Evolutionary conservation across 2,113 vertebrate species (phyloP).

Genomic region (Eidolon helvum): DNA sequence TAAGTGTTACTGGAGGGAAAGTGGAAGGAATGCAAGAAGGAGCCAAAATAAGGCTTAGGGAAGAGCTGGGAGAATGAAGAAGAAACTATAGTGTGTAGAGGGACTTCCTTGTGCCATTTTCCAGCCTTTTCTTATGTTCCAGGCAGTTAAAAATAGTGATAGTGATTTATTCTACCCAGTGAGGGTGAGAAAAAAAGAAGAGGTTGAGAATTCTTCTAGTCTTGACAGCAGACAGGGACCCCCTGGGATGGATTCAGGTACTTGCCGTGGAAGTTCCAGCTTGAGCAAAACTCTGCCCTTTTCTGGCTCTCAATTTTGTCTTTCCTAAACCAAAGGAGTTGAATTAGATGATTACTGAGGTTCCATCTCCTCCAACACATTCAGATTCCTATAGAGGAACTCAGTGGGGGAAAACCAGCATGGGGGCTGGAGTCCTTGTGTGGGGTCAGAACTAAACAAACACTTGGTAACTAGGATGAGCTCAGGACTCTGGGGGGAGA

Average conservation of each 20-base stretch:
- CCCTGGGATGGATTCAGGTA: neutral
- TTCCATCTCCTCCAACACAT: neutral
- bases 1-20: neutral
- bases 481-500: slow-evolving; percentile 64
- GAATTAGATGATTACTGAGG: neutral
- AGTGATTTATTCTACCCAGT: neutral
- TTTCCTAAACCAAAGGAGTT: neutral
- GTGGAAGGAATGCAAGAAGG: neutral
- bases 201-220: neutral
- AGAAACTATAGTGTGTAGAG: neutral
- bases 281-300: neutral
- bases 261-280: neutral
- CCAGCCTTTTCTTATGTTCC: neutral
- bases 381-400: slow-evolving; percentile 37
- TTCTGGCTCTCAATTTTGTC: slow-evolving; percentile 5
- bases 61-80: neutral
- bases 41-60: neutral
- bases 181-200: neutral
- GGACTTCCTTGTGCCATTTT: neutral
- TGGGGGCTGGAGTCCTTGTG: slow-evolving; percentile 9
- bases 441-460: slow-evolving; percentile 68
- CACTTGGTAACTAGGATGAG: slow-evolving; percentile 76
- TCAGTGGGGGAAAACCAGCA: slow-evolving; percentile 56
- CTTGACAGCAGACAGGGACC: neutral
- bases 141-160: slow-evolving; percentile 22